Percentiles rank a stretch among this genome's conserved stretches.
Evolutionary conservation across 2,888 invertebrate species (phyloP).

Genomic region (Dynastes hyllus): DNA sequence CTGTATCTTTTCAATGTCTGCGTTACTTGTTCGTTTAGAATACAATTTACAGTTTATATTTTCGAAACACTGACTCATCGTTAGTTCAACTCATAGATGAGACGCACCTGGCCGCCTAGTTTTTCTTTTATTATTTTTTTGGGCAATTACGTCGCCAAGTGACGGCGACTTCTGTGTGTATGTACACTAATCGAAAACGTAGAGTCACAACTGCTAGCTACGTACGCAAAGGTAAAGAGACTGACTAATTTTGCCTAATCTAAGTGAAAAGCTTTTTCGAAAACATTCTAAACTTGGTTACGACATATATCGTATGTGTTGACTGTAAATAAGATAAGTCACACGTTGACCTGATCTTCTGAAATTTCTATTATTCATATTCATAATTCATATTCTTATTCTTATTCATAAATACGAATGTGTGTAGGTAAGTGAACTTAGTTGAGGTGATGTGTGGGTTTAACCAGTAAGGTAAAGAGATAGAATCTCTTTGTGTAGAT

Average conservation of each 20-base stretch:
- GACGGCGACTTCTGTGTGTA: background rate
- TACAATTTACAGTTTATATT: conserved; percentile 5
- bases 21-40: background rate
- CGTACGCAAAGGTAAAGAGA: background rate
- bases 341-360: background rate
- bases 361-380: conserved; percentile 11
- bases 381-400: background rate
- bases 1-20: too few relatives aligned
- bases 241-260: conserved; percentile 13
- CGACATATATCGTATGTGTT: background rate
- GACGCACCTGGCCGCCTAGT: background rate
- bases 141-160: background rate
- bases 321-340: conserved; percentile 3
- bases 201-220: background rate
- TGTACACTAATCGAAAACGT: too few relatives aligned
- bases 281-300: background rate
- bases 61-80: conserved; percentile 1
- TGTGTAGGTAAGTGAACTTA: conserved; percentile 1
- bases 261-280: background rate
- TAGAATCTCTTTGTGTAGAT: too few relatives aligned
- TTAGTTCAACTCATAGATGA: background rate
- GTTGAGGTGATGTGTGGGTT: background rate
- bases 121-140: background rate
- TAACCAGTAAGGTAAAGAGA: background rate
- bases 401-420: background rate